Evolutionary conservation across 2,113 vertebrate genomes (phyloP).

Genomic region (Noturus placidus): DNA sequence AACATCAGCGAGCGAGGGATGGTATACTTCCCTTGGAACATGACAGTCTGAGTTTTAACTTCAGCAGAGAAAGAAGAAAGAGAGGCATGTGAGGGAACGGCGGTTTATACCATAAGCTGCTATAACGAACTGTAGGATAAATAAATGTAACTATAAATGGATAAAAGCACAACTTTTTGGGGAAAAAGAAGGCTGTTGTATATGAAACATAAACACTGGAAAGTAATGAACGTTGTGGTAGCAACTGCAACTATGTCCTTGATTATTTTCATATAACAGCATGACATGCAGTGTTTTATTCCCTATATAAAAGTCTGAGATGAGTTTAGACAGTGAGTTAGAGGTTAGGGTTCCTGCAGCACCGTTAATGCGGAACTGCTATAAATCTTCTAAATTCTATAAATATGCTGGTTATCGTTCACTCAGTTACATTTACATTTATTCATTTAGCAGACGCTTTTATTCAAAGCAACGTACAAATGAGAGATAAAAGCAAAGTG

Average conservation of each 20-base stretch:
- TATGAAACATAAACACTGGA: neutral
- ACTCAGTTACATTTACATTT: neutral
- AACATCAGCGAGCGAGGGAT: neutral
- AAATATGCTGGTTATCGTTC: conserved; percentile 3
- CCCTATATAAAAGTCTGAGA: neutral
- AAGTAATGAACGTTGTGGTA: neutral
- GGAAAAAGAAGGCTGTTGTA: neutral
- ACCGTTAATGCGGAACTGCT: neutral
- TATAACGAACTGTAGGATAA: neutral
- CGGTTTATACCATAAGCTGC: neutral
- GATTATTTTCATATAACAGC: neutral
- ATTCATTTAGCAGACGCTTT: too few species aligned
- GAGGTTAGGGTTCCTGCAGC: neutral
- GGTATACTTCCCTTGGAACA: neutral
- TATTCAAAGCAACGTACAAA: too few species aligned
- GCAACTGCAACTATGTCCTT: neutral
- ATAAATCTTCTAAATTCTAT: conserved; percentile 1
- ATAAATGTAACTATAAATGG: neutral
- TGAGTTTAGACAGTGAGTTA: too few species aligned
- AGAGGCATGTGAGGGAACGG: neutral
- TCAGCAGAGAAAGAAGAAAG: neutral
- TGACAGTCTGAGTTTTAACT: neutral
- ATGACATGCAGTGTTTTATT: neutral
- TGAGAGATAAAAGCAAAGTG: too few species aligned
- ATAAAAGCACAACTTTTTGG: neutral